Base-by-base conservation (phyloP, 2,113 vertebrate genomes). In the Bubo blakistoni region DNA sequence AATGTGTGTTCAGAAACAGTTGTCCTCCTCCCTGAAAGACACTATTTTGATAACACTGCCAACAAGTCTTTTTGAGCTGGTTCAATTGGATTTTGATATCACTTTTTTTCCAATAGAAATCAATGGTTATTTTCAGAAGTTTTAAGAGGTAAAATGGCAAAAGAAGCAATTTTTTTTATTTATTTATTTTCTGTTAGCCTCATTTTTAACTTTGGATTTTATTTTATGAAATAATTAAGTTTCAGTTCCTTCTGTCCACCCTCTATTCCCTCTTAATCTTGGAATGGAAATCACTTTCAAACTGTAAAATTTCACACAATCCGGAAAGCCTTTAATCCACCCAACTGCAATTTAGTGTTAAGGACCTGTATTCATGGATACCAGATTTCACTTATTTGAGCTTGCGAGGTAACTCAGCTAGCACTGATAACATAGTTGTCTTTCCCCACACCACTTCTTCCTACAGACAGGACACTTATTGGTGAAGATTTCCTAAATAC, bases 371-470 rank as follows among this genome's bases (percentile, higher is more conserved):
- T 34, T 44, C 10, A 10, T 17, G 18, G 22, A 8, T 32, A 29
- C 1, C 27, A 46, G 36, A 36, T 69, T 85, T 74, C 42, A 58
- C 25, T 32, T 55, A 0, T 2, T 3, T 55, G 58, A 86, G 13
- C 25, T 82, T 40, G 62, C 61, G 29, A 29, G 85, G 27, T 17
- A 79, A 57, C 16, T 74, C 32, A 55, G 6, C 5, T 54, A 52
- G 0, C 22, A 30, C 1, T 27, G 51, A 20, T 4, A 15, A 1
- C 2, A 11, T 8, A 6, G 11, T 3, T 70, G 4, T 9, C 15
- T 52, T 86, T 77, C n/a, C 30, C 25, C 3, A 3, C 14, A 46
- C 5, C 46, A 13, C 2, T 76, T 52, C 16, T 80, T 67, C 20
- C n/a, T 58, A 18, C 4, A 57, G 49, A 42, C 8, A 76, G n/a